These are phyloP conservation scores for Polymixis flavicincta DNA, from an alignment of 2,888 invertebrate genomes.

Conservation along the genomic window DNA sequence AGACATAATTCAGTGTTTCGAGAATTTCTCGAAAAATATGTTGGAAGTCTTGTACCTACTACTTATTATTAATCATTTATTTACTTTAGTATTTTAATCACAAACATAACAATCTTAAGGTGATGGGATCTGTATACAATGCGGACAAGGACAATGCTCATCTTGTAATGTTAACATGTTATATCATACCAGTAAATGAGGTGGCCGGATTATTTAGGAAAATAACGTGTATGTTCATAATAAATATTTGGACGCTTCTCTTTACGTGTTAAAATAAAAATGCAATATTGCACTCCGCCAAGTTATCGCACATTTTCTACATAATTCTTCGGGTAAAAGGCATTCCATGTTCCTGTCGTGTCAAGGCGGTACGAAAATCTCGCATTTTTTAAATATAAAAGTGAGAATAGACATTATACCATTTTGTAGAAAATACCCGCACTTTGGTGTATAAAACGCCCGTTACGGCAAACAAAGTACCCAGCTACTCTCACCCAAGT, in stretches of 20 bases:
- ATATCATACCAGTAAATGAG: neutral
- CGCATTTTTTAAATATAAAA: slow-evolving; percentile 41
- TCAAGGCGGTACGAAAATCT: slow-evolving; percentile 30
- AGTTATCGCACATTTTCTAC: neutral
- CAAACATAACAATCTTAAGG: neutral
- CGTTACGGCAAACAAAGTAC: slow-evolving; percentile 51
- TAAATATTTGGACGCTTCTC: neutral
- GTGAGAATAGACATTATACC: slow-evolving; percentile 37
- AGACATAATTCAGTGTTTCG: slow-evolving; percentile 69
- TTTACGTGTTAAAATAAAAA: neutral
- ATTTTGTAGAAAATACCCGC: slow-evolving; percentile 49
- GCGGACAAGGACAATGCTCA: neutral
- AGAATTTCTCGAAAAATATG: slow-evolving; percentile 34
- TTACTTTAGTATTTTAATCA: slow-evolving; percentile 4
- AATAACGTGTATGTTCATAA: neutral
- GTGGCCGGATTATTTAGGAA: too few species aligned
- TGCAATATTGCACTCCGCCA: slow-evolving; percentile 15
- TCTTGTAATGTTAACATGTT: too few species aligned
- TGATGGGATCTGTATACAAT: neutral
- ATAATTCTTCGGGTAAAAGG: slow-evolving; percentile 31
- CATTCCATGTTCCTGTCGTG: slow-evolving; percentile 36
- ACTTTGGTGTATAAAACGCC: slow-evolving; percentile 52
- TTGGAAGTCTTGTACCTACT: slow-evolving; percentile 17
- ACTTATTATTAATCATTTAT: slow-evolving; percentile 28
- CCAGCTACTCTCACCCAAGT: slow-evolving; percentile 35